Percentiles rank a stretch among this genome's conserved stretches.
Conservation (phyloP, 2,797 vertebrate species). For the Gila robusta region DNA sequence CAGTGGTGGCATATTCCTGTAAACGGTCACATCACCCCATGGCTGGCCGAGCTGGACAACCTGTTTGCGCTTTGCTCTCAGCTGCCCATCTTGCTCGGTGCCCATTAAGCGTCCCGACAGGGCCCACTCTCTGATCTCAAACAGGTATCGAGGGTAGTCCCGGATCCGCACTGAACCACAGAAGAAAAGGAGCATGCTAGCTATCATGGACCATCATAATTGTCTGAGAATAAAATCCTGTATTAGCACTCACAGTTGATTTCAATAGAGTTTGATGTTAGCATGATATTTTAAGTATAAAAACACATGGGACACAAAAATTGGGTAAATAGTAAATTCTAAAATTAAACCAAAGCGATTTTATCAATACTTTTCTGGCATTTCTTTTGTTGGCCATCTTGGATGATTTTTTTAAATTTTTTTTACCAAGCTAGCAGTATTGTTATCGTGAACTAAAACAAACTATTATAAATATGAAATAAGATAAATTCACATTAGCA, state of each 20-base stretch:
- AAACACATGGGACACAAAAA: not conserved
- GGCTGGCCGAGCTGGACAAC: slow-evolving; percentile 86
- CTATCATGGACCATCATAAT: not conserved
- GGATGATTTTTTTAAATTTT: not conserved
- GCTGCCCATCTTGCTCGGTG: slow-evolving; percentile 90
- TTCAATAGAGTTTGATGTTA: not conserved
- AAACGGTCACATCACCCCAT: slow-evolving; percentile 89
- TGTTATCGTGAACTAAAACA: too few species aligned
- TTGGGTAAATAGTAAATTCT: not conserved
- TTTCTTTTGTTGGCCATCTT: not conserved
- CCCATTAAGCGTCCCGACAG: slow-evolving; percentile 90
- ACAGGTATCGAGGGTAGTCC: slow-evolving; percentile 96
- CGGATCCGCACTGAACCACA: slow-evolving; percentile 89
- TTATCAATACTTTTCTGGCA: not conserved
- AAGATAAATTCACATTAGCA: not conserved
- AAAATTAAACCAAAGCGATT: not conserved
- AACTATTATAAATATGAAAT: too few species aligned
- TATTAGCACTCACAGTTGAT: not conserved
- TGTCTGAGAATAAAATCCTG: not conserved
- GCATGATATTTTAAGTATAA: too few species aligned
- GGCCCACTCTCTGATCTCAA: slow-evolving; percentile 96
- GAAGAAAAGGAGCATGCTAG: not conserved
- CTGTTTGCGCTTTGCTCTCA: slow-evolving; percentile 87
- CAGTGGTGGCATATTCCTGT: slow-evolving; percentile 95
- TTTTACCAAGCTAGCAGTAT: too few species aligned